Base-by-base conservation (phyloP, 2,888 invertebrate species). In the Athalia circularis region DNA sequence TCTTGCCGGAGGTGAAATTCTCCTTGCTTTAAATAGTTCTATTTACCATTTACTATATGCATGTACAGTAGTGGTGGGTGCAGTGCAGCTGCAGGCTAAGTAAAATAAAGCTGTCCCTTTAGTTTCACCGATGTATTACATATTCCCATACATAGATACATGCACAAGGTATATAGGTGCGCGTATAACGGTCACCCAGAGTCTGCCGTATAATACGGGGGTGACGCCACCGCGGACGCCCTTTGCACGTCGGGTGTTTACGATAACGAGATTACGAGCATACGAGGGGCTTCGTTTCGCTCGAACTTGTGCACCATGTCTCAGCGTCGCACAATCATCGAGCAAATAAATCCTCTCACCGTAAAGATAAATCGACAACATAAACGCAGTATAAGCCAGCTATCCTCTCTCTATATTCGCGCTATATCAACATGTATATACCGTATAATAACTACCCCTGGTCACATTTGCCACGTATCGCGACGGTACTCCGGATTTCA, bases 221-320 rank as follows among this genome's bases (percentile, higher is more conserved):
- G 29, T 29, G 29, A 29, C 29, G 54, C 54, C 54, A 54, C 57
- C 45, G 52, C 45, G 59, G 72, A 48, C 13, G 75, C 78, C 80
- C 80, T 79, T 74, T 82, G 85, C 84, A 81, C 83, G 83, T 83
- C 84, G 84, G 84, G 84, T 83, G 86, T 85, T 85, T 85, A 86
- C 86, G 82, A 83, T 88, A 88, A 88, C 84, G 82, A 87, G 87
- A 88, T 88, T 88, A 88, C 83, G 83, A 79, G 77, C 81, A 82
- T 81, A 81, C 83, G 79, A 85, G 82, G 81, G 85, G 84, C 82
- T 86, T 86, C 68, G 6, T 11, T 5, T 15, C 83, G 80, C 79
- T 79, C 78, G 79, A 70, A 68, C 29, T 29, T 29, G 29, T 29
- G 29, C 29, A 29, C 80, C 79, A 77, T 77, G 67, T 68, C 59